Evolutionary conservation across 2,797 vertebrate species (phyloP).

Genomic region (Scolopax bukidnonensis): DNA sequence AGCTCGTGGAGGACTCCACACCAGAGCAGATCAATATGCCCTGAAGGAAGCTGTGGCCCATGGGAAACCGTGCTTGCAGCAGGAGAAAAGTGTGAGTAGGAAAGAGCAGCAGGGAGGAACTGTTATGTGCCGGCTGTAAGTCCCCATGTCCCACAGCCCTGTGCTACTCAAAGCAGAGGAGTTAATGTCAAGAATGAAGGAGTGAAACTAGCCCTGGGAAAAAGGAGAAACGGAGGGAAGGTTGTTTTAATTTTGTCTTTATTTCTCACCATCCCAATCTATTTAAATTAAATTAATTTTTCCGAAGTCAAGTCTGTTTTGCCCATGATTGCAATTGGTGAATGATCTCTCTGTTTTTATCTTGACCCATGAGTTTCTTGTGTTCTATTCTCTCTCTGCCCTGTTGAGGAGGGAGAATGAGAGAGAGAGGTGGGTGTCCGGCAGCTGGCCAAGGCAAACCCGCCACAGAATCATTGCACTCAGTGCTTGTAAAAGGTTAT

Average conservation of each 20-base stretch:
- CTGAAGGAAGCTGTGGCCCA: neutral
- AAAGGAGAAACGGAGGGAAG: neutral
- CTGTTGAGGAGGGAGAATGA: neutral
- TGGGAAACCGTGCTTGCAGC: neutral
- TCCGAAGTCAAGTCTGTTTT: neutral
- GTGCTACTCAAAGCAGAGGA: fast-evolving
- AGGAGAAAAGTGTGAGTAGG: neutral
- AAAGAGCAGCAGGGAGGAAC: neutral
- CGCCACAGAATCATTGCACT: neutral
- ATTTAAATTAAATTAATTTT: neutral
- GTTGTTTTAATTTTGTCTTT: neutral
- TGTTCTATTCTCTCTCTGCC: neutral
- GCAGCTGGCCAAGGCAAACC: neutral
- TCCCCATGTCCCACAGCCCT: neutral
- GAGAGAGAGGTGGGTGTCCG: neutral
- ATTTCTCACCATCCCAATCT: neutral
- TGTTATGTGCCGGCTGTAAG: neutral
- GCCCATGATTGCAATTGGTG: neutral
- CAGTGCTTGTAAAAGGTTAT: neutral
- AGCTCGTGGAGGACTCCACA: neutral
- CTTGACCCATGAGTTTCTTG: neutral
- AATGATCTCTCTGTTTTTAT: neutral
- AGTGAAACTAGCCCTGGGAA: neutral
- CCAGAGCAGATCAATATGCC: no score
- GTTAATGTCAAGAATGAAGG: neutral